A percentile compares a stretch with the other conserved stretches of the same genome.
Conservation (phyloP, 2,113 vertebrate genomes). For the Mobula birostris region DNA sequence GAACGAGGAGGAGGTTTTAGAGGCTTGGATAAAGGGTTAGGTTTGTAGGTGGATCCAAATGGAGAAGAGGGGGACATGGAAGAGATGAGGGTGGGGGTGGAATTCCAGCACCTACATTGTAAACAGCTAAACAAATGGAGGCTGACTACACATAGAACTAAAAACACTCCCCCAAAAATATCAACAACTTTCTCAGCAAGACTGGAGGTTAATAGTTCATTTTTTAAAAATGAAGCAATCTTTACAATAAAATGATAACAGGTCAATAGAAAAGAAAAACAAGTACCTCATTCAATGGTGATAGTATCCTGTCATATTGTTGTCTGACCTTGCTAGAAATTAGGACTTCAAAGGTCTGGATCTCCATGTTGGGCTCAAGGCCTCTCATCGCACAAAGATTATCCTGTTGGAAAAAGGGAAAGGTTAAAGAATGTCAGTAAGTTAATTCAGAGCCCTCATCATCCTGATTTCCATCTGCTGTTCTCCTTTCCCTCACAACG, state of each 20-base stretch:
- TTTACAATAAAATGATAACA: not conserved
- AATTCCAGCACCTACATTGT: not conserved
- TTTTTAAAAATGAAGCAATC: not conserved
- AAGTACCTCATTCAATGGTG: slow-evolving; percentile 44
- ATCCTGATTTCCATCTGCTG: not conserved
- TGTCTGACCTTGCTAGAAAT: slow-evolving; percentile 42
- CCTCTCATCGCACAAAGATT: slow-evolving; percentile 48
- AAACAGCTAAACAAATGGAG: not conserved
- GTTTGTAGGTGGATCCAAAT: not conserved
- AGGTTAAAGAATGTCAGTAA: not conserved
- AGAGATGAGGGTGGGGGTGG: not conserved
- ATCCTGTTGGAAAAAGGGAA: slow-evolving; percentile 41
- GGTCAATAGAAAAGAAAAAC: not conserved
- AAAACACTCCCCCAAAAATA: not conserved
- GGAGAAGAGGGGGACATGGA: not conserved
- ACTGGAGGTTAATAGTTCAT: not conserved
- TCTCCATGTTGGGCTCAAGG: slow-evolving; percentile 44
- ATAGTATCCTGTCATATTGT: slow-evolving; percentile 45
- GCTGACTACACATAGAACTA: too few relatives aligned
- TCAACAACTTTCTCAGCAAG: not conserved
- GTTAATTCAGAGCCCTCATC: too few relatives aligned
- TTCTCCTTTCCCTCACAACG: not conserved
- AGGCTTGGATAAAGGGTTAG: not conserved
- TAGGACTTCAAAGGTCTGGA: slow-evolving; percentile 47
- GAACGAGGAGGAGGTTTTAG: not conserved